A percentile compares a stretch with the other conserved stretches of the same genome.
These are phyloP conservation scores for Semnopithecus entellus DNA, from an alignment of 2,113 vertebrate species.

Conservation along the genomic window DNA sequence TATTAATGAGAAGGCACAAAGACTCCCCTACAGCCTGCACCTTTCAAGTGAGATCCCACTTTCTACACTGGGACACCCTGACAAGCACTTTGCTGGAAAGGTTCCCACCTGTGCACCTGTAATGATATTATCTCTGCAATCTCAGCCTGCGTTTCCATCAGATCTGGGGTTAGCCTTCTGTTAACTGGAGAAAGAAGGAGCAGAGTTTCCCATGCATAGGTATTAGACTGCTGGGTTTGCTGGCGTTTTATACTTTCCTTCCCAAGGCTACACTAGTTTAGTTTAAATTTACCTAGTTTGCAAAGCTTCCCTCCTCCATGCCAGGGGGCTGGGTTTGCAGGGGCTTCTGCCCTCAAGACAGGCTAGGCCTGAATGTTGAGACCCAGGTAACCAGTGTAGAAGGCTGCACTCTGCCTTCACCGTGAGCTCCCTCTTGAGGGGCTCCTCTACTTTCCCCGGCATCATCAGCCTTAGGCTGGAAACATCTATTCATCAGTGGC, in stretches of 20 bases:
- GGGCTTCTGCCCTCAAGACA: not conserved
- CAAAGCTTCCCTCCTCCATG: not conserved
- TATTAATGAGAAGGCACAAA: not conserved
- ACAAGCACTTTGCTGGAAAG: not conserved
- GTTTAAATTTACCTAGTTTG: not conserved
- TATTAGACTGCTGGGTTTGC: not conserved
- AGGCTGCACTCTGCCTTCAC: rapidly evolving
- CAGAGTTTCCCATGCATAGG: not conserved
- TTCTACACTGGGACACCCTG: not conserved
- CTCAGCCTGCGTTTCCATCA: not conserved
- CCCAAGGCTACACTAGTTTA: not conserved
- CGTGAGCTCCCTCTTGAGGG: not conserved
- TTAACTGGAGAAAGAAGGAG: not conserved
- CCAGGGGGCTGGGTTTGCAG: not conserved
- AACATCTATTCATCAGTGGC: not conserved
- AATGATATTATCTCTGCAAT: not conserved
- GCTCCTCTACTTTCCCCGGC: not conserved
- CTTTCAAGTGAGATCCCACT: not conserved
- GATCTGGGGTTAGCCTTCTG: not conserved
- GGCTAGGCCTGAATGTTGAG: rapidly evolving
- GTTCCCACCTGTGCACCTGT: not conserved
- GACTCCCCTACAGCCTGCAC: not conserved
- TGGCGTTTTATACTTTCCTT: not conserved
- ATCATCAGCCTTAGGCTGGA: not conserved
- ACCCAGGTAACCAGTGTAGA: not conserved